Conservation (phyloP, 2,888 invertebrate genomes). For the Galerucella calmariensis region DNA sequence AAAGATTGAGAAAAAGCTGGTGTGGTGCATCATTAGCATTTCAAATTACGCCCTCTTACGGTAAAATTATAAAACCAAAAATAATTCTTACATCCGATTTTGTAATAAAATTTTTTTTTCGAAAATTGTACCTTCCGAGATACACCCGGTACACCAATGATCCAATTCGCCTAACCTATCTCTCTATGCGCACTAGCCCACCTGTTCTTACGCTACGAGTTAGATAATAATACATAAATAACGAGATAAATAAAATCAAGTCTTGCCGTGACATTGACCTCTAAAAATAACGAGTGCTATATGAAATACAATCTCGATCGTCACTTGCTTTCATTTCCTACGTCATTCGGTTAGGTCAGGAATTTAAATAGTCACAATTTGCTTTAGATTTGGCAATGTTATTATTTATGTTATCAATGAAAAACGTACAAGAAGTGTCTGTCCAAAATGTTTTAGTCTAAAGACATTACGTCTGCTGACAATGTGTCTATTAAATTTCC, state of each 20-base stretch:
- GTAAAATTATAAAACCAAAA: too few species aligned
- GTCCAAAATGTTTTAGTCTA: too few species aligned
- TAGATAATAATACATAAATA: conserved; percentile 34
- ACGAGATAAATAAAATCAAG: conserved; percentile 34
- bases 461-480: too few species aligned
- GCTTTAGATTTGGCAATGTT: background rate
- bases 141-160: background rate
- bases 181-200: conserved; percentile 4
- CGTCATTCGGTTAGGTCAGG: conserved; percentile 31
- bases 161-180: background rate
- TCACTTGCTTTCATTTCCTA: conserved; percentile 20
- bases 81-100: too few species aligned
- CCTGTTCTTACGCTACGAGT: conserved; percentile 18
- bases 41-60: too few species aligned
- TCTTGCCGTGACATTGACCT: conserved; percentile 36
- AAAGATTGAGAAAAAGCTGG: too few species aligned
- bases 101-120: too few species aligned
- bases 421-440: background rate
- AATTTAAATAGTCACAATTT: conserved; percentile 26
- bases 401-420: background rate
- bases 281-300: conserved; percentile 27
- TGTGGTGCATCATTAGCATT: too few species aligned
- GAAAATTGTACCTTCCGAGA: too few species aligned
- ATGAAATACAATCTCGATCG: conserved; percentile 31
- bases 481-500: too few species aligned